A percentile compares a stretch with the other conserved stretches of the same genome.
These are phyloP conservation scores for Lepus americanus DNA, from an alignment of 2,113 vertebrate species.

Conservation along the genomic window DNA sequence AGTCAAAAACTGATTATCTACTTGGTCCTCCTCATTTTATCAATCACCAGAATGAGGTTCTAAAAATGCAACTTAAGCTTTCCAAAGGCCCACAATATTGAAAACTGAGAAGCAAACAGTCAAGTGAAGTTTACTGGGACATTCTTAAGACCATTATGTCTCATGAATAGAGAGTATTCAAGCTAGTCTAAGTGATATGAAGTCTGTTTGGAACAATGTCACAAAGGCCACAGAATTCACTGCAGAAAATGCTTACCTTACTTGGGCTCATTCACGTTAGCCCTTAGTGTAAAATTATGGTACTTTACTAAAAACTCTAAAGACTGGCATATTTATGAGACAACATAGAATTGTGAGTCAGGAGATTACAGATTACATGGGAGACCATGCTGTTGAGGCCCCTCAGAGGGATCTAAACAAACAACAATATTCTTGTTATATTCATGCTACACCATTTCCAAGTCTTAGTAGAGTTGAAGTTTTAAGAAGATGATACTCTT, in stretches of 20 bases:
- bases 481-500: neutral
- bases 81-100: neutral
- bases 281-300: neutral
- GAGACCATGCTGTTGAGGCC: neutral
- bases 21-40: neutral
- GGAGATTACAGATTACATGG: too few relatives aligned
- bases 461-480: too few relatives aligned
- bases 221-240: neutral
- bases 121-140: neutral
- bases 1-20: constrained; percentile 12
- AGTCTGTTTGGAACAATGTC: constrained; percentile 7
- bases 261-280: neutral
- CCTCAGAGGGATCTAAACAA: neutral
- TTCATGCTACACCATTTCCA: neutral
- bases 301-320: neutral
- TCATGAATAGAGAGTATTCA: neutral
- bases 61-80: constrained; percentile 6
- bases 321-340: neutral
- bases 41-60: neutral
- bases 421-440: neutral
- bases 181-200: neutral
- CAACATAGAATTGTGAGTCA: neutral
- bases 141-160: neutral
- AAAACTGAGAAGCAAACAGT: constrained; percentile 2
- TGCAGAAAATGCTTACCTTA: neutral